Evolutionary conservation across 2,888 invertebrate genomes (phyloP).

Genomic region (Yponomeuta evonymella): DNA sequence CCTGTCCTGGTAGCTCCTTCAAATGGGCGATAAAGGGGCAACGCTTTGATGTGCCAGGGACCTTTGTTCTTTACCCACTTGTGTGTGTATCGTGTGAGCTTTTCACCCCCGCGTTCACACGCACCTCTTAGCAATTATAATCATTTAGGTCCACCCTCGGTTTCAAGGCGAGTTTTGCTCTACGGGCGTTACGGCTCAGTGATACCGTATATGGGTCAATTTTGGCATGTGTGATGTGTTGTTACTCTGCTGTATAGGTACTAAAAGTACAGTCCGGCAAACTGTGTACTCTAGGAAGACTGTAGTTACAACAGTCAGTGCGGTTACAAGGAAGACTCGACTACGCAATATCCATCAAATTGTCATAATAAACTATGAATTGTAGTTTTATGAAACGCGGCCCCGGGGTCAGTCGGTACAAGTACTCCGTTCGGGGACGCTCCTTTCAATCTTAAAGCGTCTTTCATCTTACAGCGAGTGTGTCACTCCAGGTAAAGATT

Average conservation of each 20-base stretch:
- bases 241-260: background rate
- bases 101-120: constrained; percentile 51
- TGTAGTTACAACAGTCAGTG: no score
- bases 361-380: no score
- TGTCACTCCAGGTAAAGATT: no score
- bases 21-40: constrained; percentile 9
- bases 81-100: constrained; percentile 43
- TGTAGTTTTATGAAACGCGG: no score
- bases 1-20: constrained; percentile 22
- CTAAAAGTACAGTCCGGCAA: no score
- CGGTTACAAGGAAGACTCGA: no score
- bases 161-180: constrained; percentile 12
- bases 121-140: constrained; percentile 26
- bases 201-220: constrained; percentile 19
- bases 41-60: constrained; percentile 23
- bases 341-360: no score
- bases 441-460: no score
- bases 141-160: constrained; percentile 15
- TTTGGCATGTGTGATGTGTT: background rate
- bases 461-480: no score
- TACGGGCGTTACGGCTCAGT: constrained; percentile 18
- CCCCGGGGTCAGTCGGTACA: no score
- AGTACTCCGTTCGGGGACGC: no score
- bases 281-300: no score
- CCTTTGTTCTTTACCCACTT: constrained; percentile 19